These are phyloP conservation scores for Pocota personata DNA, from an alignment of 2,888 invertebrate genomes.

Conservation along the genomic window DNA sequence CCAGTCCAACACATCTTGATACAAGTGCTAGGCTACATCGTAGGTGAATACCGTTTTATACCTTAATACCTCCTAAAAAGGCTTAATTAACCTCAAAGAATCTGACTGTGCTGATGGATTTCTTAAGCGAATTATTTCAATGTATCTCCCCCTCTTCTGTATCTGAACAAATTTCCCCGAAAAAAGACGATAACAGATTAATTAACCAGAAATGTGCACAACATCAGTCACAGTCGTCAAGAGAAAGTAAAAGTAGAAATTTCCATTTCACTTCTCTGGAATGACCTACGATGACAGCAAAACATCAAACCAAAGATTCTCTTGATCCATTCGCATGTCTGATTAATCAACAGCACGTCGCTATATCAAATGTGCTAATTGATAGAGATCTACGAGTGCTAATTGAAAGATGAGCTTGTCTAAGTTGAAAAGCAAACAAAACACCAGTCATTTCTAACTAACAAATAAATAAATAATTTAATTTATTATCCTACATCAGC, in stretches of 20 bases:
- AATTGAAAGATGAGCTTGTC: conserved; percentile 14
- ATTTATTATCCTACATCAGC: conserved; percentile 45
- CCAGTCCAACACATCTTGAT: conserved; percentile 41
- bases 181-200: conserved; percentile 23
- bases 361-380: too few species aligned
- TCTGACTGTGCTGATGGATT: neutral
- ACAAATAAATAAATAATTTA: conserved; percentile 69
- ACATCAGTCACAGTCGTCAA: neutral
- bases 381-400: neutral
- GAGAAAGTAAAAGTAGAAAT: conserved; percentile 71
- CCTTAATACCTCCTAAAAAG: neutral
- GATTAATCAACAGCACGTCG: conserved; percentile 42
- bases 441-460: neutral
- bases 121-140: neutral
- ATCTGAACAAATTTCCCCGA: conserved; percentile 5
- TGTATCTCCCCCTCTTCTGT: neutral
- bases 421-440: conserved; percentile 23
- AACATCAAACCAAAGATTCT: conserved; percentile 33
- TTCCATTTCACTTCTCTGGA: conserved; percentile 52
- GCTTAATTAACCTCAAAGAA: conserved; percentile 22
- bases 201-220: conserved; percentile 33
- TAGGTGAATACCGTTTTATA: conserved; percentile 56
- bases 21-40: conserved; percentile 31
- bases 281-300: neutral
- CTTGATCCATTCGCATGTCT: conserved; percentile 4